Conservation (phyloP, 2,888 invertebrate genomes). For the Yponomeuta evonymella region DNA sequence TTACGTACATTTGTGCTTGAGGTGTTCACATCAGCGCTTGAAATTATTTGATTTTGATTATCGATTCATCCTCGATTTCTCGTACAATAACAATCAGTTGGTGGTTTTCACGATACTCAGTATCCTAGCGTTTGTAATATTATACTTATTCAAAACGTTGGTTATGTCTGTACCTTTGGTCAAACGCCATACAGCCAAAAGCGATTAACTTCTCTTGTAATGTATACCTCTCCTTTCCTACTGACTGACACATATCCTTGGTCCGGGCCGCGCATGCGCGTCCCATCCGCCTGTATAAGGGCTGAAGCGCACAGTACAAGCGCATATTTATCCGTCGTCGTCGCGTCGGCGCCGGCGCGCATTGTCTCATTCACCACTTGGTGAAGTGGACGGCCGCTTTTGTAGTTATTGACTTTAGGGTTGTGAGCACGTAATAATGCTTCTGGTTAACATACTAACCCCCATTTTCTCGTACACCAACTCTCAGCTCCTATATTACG, state of each 20-base stretch:
- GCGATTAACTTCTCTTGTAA: background rate
- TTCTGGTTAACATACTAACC: too few species aligned
- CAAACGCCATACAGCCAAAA: background rate
- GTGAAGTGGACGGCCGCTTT: constrained; percentile 34
- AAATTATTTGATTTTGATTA: too few species aligned
- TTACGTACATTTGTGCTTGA: too few species aligned
- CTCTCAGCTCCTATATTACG: too few species aligned
- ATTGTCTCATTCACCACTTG: constrained; percentile 39
- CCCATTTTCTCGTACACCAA: too few species aligned
- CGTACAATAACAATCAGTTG: background rate
- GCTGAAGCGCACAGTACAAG: constrained; percentile 34
- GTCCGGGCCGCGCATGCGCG: constrained; percentile 33
- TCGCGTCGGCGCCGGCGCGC: constrained; percentile 26
- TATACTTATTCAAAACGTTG: too few species aligned
- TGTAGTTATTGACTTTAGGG: constrained; percentile 36
- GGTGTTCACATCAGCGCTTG: too few species aligned
- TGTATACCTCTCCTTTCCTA: background rate
- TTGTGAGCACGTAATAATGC: constrained; percentile 17
- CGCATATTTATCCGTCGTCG: constrained; percentile 55
- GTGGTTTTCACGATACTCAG: too few species aligned
- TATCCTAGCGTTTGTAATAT: too few species aligned
- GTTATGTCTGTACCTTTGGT: too few species aligned
- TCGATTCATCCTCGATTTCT: too few species aligned
- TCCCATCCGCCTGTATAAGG: constrained; percentile 53
- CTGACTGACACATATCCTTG: constrained; percentile 13